Conservation (phyloP, 2,113 vertebrate genomes). For the Pelvicachromis taeniatus region DNA sequence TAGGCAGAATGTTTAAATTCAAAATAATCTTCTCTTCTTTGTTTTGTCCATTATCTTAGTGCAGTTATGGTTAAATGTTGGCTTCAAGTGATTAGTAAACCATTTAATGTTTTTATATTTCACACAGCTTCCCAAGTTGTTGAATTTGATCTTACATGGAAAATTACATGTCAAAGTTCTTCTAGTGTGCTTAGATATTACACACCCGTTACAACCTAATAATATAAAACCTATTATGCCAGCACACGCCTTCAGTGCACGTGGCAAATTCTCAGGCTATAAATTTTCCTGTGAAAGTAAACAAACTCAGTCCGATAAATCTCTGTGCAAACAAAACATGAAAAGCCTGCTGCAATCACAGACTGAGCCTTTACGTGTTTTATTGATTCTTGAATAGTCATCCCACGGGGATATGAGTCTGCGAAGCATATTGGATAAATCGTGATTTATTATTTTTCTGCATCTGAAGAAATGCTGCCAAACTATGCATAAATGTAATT, state of each 20-base stretch:
- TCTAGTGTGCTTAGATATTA: not conserved
- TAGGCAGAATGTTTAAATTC: not conserved
- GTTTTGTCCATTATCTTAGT: not conserved
- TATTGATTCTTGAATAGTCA: conserved; percentile 23
- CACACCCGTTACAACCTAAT: not conserved
- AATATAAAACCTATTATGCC: not conserved
- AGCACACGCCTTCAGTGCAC: not conserved
- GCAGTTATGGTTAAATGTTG: not conserved
- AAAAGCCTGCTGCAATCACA: not conserved
- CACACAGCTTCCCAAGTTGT: not conserved
- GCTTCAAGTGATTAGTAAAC: not conserved
- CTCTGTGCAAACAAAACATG: conserved; percentile 12
- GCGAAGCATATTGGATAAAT: not conserved
- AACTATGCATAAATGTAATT: conserved; percentile 9
- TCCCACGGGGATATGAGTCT: not conserved
- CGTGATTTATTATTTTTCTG: not conserved
- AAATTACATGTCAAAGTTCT: not conserved
- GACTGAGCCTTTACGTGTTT: conserved; percentile 2
- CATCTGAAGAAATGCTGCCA: not conserved
- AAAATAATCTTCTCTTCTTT: not conserved
- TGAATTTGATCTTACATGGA: not conserved
- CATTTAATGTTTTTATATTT: not conserved
- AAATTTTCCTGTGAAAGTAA: conserved; percentile 24
- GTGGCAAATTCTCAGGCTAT: not conserved
- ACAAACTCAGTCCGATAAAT: not conserved